Base-by-base conservation (phyloP, 2,113 vertebrate species). In the Calonectris borealis region DNA sequence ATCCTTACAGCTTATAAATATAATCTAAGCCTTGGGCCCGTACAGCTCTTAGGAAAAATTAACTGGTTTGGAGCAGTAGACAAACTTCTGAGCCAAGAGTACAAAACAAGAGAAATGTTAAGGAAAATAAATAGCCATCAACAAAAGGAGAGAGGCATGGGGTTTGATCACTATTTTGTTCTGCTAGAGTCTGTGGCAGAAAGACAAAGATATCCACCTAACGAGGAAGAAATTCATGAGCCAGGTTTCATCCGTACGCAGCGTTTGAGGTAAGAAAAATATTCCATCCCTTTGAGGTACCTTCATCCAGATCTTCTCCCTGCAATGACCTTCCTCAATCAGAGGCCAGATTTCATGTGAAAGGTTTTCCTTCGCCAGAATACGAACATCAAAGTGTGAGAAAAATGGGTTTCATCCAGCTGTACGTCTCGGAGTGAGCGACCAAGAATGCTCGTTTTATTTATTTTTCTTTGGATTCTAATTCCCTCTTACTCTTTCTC, bases 381-480 rank as follows among this genome's bases (percentile, higher is more conserved):
- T 19, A 5, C 3, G 70, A 52, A 66, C 94, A 95, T 94, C 91
- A 91, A 90, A 93, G 84, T 58, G 83, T 85, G 89, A 95, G 89
- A 70, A 91, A 80, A 77, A 85, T 27, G 78, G 70, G 66, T 54
- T 90, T 54, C 70, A 69, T 91, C 94, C 96, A 91, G 78, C 77
- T 46, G 18, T 71, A 83, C 46, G 48, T 69, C 72, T 84, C 46
- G 29, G 82, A 90, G 46, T 24, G 48, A 90, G 68, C 1, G 1
- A 91, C 70, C 77, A 87, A 72, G 94, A 96, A 87, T 82, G 69
- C 81, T 93, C 2, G 0, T 89, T 87, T 87, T 95, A 86, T 96
- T 97, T 97, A 49, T 95, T 97, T 96, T 91, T 36, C 86, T 91
- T 94, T 82, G 96, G 88, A 66, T 93, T 77, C 52, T 91, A 84